A percentile compares a stretch with the other conserved stretches of the same genome.
phyloP scores from a whole-genome alignment of 2,797 vertebrate genomes.

The Lutjanus argentimaculatus region DNA sequence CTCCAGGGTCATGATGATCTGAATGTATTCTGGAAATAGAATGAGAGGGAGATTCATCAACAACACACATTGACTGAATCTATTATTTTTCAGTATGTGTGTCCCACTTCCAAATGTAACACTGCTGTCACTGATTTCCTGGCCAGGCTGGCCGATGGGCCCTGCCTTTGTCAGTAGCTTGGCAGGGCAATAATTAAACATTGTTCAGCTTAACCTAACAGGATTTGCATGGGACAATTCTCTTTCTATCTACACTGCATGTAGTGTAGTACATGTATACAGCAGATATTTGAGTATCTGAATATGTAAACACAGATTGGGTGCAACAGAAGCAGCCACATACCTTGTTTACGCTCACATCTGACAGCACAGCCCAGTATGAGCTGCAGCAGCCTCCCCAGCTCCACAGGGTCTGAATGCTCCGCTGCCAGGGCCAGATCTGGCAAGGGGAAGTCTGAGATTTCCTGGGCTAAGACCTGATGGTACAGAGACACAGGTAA shows the following conservation, averaged over 20 bases:
- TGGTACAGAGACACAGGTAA: slow-evolving; percentile 25
- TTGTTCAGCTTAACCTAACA: slow-evolving; percentile 22
- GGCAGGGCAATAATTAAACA: slow-evolving; percentile 46
- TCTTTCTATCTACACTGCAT: background rate
- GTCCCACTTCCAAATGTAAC: slow-evolving; percentile 27
- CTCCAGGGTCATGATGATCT: slow-evolving; percentile 98
- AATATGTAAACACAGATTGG: background rate
- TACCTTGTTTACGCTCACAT: slow-evolving; percentile 98
- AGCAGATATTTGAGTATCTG: background rate
- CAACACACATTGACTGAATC: background rate
- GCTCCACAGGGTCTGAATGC: slow-evolving; percentile 87
- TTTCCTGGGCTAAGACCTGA: slow-evolving; percentile 93
- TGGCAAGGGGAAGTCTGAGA: slow-evolving; percentile 92
- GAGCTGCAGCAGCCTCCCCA: slow-evolving; percentile 95
- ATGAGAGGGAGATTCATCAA: slow-evolving; percentile 14
- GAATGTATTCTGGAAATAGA: slow-evolving; percentile 91
- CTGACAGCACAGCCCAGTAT: slow-evolving; percentile 96
- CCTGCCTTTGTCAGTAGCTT: slow-evolving; percentile 44
- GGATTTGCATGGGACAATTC: background rate
- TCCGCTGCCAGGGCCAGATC: slow-evolving; percentile 92
- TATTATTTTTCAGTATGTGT: slow-evolving; percentile 13
- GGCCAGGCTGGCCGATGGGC: background rate
- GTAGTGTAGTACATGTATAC: too few relatives aligned
- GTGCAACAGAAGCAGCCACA: background rate
- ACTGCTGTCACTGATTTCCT: slow-evolving; percentile 1